phyloP scores from a whole-genome alignment of 1,140 invertebrate species.

The Papilio glaucus region DNA sequence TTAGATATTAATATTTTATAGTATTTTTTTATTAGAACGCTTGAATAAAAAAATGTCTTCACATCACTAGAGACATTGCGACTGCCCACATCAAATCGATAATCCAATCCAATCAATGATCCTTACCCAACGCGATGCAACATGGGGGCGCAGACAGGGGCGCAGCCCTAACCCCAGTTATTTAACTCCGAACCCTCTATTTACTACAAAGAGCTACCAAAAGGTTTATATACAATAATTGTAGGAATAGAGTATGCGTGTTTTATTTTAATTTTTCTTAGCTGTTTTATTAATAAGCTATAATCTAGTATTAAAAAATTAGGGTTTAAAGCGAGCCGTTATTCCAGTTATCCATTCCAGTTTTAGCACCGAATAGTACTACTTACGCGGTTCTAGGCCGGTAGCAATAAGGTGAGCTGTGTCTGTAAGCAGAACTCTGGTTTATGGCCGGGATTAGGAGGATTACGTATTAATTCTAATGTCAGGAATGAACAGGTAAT shows the following conservation, averaged over 20 bases:
- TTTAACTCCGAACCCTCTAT: background rate
- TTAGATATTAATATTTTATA: too few species aligned
- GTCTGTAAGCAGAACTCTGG: background rate
- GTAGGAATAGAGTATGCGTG: background rate
- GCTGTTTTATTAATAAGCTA: too few species aligned
- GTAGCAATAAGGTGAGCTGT: background rate
- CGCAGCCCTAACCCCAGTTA: background rate
- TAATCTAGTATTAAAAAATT: background rate
- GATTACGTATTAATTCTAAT: background rate
- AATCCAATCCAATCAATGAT: conserved; percentile 16
- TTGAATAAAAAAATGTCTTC: background rate
- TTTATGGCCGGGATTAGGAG: background rate
- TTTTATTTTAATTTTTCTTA: background rate
- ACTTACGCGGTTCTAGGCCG: too few species aligned
- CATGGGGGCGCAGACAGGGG: background rate
- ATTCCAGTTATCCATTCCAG: too few species aligned
- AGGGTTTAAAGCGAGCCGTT: too few species aligned
- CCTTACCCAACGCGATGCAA: conserved; percentile 32
- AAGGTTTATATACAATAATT: background rate
- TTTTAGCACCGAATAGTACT: too few species aligned
- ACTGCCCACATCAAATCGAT: conserved; percentile 3
- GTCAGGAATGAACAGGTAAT: background rate
- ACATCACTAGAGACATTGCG: conserved; percentile 20
- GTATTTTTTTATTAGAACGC: too few species aligned
- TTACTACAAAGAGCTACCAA: background rate